Evolutionary conservation across 2,888 invertebrate genomes (phyloP).

Genomic region (Lymantria monacha): DNA sequence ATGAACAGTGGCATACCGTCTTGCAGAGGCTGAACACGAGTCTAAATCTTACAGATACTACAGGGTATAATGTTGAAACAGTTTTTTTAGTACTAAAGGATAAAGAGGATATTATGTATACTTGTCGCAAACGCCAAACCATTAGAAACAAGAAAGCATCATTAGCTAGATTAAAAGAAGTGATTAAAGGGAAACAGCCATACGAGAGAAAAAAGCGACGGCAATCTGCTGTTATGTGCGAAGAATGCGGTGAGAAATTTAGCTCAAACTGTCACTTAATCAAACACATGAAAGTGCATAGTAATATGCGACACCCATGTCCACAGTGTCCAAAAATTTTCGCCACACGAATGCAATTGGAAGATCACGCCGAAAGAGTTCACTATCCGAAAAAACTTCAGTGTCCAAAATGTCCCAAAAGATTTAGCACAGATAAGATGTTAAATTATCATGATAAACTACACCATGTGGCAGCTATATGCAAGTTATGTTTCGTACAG

Average conservation of each 20-base stretch:
- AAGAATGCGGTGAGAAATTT: slow-evolving; percentile 53
- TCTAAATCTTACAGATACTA: slow-evolving; percentile 36
- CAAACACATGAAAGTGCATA: slow-evolving; percentile 52
- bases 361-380: slow-evolving; percentile 53
- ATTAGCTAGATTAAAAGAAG: slow-evolving; percentile 47
- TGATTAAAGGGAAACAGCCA: slow-evolving; percentile 42
- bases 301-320: slow-evolving; percentile 44
- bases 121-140: slow-evolving; percentile 41
- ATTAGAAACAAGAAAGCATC: slow-evolving; percentile 42
- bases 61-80: slow-evolving; percentile 40
- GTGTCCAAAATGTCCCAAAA: slow-evolving; percentile 58
- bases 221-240: slow-evolving; percentile 40
- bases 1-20: slow-evolving; percentile 46
- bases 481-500: slow-evolving; percentile 56
- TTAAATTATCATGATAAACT: slow-evolving; percentile 51
- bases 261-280: slow-evolving; percentile 34
- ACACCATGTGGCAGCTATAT: slow-evolving; percentile 51
- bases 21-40: slow-evolving; percentile 38
- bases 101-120: slow-evolving; percentile 46
- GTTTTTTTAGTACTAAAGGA: slow-evolving; percentile 50
- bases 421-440: slow-evolving; percentile 56
- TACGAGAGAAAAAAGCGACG: slow-evolving; percentile 36
- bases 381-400: slow-evolving; percentile 57
- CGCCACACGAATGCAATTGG: slow-evolving; percentile 37
- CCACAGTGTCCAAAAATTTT: slow-evolving; percentile 56